A percentile compares a stretch with the other conserved stretches of the same genome.
Conservation (phyloP, 2,888 invertebrate species). For the Imbricaverruca yamaguchii region DNA sequence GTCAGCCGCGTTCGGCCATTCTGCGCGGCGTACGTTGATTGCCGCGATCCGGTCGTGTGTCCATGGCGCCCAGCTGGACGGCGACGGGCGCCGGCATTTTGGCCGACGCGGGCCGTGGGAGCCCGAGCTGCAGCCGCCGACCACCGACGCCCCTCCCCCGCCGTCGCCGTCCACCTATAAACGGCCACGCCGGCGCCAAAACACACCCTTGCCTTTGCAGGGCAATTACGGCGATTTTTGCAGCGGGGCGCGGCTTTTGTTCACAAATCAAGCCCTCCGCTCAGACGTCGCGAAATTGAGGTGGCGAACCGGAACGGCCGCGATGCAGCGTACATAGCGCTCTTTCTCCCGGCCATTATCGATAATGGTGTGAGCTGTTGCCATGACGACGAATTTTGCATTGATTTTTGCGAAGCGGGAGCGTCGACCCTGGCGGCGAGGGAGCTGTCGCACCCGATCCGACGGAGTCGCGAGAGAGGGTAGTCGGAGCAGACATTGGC, state of each 20-base stretch:
- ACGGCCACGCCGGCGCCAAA: background rate
- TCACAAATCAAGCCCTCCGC: background rate
- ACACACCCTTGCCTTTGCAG: background rate
- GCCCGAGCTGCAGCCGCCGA: background rate
- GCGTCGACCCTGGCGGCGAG: background rate
- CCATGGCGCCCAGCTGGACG: too few relatives aligned
- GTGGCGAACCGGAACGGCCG: background rate
- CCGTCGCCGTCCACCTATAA: background rate
- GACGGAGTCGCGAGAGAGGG: too few relatives aligned
- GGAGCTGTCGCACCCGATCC: too few relatives aligned
- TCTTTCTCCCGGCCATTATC: background rate
- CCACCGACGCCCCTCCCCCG: background rate
- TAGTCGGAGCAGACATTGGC: too few relatives aligned
- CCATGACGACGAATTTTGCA: slow-evolving; percentile 17
- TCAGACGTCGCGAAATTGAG: background rate
- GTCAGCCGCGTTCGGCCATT: too few relatives aligned
- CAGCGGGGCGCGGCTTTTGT: background rate
- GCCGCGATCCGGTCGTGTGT: too few relatives aligned
- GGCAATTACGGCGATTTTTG: background rate
- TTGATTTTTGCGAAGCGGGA: slow-evolving; percentile 1
- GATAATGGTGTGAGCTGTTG: slow-evolving; percentile 4
- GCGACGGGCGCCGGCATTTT: background rate
- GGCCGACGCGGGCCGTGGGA: background rate
- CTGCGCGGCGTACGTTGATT: too few relatives aligned
- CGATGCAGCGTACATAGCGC: background rate